These are phyloP conservation scores for Caenorhabditis sp. DNA, from an alignment of 2,888 invertebrate species.

Conservation along the genomic window DNA sequence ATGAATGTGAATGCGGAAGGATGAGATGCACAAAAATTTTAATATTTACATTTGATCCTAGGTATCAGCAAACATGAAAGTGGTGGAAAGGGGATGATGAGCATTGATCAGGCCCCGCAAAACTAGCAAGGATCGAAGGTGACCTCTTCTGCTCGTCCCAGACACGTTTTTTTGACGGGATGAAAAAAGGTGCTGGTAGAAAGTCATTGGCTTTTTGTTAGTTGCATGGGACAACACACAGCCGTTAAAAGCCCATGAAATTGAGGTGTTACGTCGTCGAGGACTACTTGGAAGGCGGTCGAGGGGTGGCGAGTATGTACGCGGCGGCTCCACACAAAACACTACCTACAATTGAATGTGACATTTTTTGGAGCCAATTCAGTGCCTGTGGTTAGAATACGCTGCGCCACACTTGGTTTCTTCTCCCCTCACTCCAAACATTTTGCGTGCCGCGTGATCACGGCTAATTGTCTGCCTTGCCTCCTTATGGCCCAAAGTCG, in stretches of 20 bases:
- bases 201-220: constrained; percentile 57
- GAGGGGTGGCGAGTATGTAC: constrained; percentile 19
- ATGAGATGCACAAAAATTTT: constrained; percentile 48
- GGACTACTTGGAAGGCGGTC: constrained; percentile 50
- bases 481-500: constrained; percentile 35
- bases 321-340: constrained; percentile 48
- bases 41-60: constrained; percentile 59
- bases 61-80: constrained; percentile 51
- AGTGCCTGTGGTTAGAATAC: constrained; percentile 61
- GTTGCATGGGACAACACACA: constrained; percentile 46
- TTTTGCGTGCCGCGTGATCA: constrained; percentile 62
- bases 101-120: constrained; percentile 41
- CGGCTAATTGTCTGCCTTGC: constrained; percentile 53
- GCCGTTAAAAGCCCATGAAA: constrained; percentile 68
- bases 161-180: constrained; percentile 37
- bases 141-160: constrained; percentile 30
- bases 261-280: constrained; percentile 67
- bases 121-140: constrained; percentile 33
- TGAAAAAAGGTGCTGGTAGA: constrained; percentile 29
- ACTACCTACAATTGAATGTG: constrained; percentile 70
- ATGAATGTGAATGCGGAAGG: constrained; percentile 41
- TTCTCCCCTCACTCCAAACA: constrained; percentile 43
- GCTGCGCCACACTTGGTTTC: constrained; percentile 52
- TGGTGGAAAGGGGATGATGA: constrained; percentile 17
- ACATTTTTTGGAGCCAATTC: constrained; percentile 67